Conservation (phyloP, 2,888 invertebrate genomes). For the Carabus problematicus region DNA sequence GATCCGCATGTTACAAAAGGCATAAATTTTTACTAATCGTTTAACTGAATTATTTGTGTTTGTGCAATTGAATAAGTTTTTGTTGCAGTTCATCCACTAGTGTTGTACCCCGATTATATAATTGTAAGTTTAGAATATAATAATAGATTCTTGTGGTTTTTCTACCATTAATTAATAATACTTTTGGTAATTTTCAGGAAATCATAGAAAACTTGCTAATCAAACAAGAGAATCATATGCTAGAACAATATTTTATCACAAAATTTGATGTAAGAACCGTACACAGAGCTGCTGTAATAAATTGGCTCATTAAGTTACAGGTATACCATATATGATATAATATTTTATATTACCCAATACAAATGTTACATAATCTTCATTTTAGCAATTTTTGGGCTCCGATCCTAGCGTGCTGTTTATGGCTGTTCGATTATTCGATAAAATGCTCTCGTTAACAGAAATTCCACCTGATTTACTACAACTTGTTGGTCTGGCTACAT, state of each 20-base stretch:
- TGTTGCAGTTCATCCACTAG: conserved; percentile 17
- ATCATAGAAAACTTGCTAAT: conserved; percentile 9
- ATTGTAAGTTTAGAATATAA: conserved; percentile 15
- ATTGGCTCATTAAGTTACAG: conserved; percentile 25
- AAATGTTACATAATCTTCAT: conserved; percentile 1
- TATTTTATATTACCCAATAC: too few relatives aligned
- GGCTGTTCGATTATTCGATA: conserved; percentile 24
- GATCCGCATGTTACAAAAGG: conserved; percentile 13
- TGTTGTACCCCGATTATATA: conserved; percentile 27
- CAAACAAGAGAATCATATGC: conserved; percentile 9
- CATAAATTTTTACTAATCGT: neutral
- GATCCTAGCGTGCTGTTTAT: conserved; percentile 20
- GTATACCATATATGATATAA: too few relatives aligned
- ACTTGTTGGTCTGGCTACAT: conserved; percentile 16
- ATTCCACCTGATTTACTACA: conserved; percentile 7
- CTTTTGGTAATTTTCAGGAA: conserved; percentile 10
- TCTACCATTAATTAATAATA: conserved; percentile 11
- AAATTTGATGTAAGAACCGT: neutral
- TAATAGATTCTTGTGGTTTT: too few relatives aligned
- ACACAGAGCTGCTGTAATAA: conserved; percentile 15
- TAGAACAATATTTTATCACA: conserved; percentile 18
- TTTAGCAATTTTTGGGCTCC: conserved; percentile 22
- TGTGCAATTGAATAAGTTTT: conserved; percentile 3
- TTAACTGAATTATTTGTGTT: neutral
- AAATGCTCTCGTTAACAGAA: conserved; percentile 15